phyloP scores from a whole-genome alignment of 2,888 invertebrate species.

The Chalcosyrphus nemorum region DNA sequence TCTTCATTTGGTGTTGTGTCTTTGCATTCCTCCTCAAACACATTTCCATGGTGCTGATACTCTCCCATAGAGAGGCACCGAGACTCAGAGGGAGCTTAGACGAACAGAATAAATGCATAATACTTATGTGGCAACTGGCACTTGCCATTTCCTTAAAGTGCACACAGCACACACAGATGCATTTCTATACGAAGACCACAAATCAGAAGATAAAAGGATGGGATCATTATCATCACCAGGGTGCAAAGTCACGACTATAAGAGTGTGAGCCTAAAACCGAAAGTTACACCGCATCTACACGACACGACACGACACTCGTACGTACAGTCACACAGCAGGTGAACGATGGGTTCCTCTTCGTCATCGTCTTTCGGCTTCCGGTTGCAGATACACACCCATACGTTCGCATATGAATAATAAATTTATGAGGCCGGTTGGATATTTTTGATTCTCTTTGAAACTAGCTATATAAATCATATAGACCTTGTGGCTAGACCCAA shows the following conservation, averaged over 20 bases:
- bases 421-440: slow-evolving; percentile 40
- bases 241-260: slow-evolving; percentile 22
- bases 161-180: slow-evolving; percentile 47
- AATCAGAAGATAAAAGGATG: slow-evolving; percentile 61
- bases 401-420: slow-evolving; percentile 31
- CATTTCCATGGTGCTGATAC: not conserved
- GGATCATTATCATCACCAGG: slow-evolving; percentile 64
- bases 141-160: slow-evolving; percentile 54
- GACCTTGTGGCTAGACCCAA: slow-evolving; percentile 17
- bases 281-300: slow-evolving; percentile 42
- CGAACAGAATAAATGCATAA: slow-evolving; percentile 47
- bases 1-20: not conserved
- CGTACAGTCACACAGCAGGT: slow-evolving; percentile 37
- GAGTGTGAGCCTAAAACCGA: slow-evolving; percentile 41
- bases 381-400: not conserved
- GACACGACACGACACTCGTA: not conserved
- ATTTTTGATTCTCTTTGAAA: slow-evolving; percentile 56
- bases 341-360: slow-evolving; percentile 55
- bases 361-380: slow-evolving; percentile 36
- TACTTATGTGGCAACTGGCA: slow-evolving; percentile 49
- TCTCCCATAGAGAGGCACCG: too few relatives aligned
- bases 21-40: not conserved
- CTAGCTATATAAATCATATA: slow-evolving; percentile 46
- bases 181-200: slow-evolving; percentile 48
- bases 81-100: too few relatives aligned